phyloP scores from a whole-genome alignment of 2,797 vertebrate species.

The Hybognathus amarus region DNA sequence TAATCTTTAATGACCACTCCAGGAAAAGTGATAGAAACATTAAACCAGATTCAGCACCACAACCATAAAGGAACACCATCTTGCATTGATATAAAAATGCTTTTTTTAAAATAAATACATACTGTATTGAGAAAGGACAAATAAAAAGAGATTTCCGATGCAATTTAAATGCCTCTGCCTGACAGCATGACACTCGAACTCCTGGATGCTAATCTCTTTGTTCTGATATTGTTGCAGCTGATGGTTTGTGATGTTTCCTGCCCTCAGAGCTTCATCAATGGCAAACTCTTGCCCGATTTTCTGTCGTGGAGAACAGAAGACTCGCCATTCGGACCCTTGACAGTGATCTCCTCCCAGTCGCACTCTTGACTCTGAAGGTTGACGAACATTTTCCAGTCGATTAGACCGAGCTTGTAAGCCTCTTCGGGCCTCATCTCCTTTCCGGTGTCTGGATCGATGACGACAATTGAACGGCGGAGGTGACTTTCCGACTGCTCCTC shows the following conservation, averaged over 20 bases:
- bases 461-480: conserved; percentile 91
- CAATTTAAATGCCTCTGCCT: conserved; percentile 74
- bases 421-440: conserved; percentile 95
- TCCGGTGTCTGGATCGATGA: conserved; percentile 94
- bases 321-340: conserved; percentile 91
- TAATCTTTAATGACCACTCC: conserved; percentile 9
- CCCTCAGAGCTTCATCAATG: conserved; percentile 89
- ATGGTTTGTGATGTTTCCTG: conserved; percentile 81
- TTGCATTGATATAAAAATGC: conserved; percentile 39
- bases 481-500: conserved; percentile 97
- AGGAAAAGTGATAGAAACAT: conserved; percentile 19
- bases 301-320: conserved; percentile 93
- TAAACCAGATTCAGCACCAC: conserved; percentile 45
- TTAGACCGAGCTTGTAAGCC: conserved; percentile 90
- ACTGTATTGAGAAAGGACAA: conserved; percentile 36
- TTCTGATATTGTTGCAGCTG: conserved; percentile 91
- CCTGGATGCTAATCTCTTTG: conserved; percentile 96
- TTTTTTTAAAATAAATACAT: conserved; percentile 55
- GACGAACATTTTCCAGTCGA: conserved; percentile 97
- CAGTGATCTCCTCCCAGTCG: conserved; percentile 95
- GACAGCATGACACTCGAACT: conserved; percentile 93
- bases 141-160: conserved; percentile 16
- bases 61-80: conserved; percentile 26
- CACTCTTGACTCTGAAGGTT: conserved; percentile 97
- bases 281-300: conserved; percentile 94